phyloP scores from a whole-genome alignment of 2,797 vertebrate genomes.

The Zenarchopterus dispar region DNA sequence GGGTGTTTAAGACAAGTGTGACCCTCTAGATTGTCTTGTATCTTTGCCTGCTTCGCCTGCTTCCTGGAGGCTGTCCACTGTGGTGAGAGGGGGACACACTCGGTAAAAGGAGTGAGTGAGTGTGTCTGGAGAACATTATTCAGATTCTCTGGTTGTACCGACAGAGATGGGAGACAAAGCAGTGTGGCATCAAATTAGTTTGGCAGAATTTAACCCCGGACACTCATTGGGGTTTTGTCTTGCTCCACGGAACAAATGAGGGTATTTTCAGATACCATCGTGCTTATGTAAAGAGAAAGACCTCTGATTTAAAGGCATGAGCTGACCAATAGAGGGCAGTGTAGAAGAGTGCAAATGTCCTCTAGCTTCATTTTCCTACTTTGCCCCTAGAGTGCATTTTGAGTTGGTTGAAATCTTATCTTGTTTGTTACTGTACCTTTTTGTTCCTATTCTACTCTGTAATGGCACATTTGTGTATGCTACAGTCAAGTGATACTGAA shows the following conservation, averaged over 20 bases:
- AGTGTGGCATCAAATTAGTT: slow-evolving; percentile 16
- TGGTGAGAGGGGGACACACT: slow-evolving; percentile 24
- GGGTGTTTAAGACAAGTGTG: slow-evolving; percentile 2
- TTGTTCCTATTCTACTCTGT: neutral
- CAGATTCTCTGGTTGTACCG: slow-evolving; percentile 60
- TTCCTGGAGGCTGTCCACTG: slow-evolving; percentile 42
- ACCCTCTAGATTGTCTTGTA: slow-evolving; percentile 25
- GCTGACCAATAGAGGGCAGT: slow-evolving; percentile 64
- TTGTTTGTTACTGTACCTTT: neutral
- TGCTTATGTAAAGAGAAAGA: too few species aligned
- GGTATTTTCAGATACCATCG: too few species aligned
- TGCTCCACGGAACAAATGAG: too few species aligned
- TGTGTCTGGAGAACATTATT: slow-evolving; percentile 81
- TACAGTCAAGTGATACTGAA: neutral
- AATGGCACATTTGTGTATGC: too few species aligned
- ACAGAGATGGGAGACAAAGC: too few species aligned
- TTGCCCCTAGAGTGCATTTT: neutral
- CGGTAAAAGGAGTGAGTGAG: slow-evolving; percentile 16
- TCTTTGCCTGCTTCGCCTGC: slow-evolving; percentile 37
- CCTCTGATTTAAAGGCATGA: slow-evolving; percentile 17
- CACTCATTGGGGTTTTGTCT: too few species aligned
- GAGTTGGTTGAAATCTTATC: too few species aligned
- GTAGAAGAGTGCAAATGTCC: neutral
- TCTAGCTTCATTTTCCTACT: neutral
- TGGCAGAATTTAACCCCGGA: slow-evolving; percentile 20